phyloP scores from a whole-genome alignment of 2,888 invertebrate species.

The Tenthredo scrophulariae region DNA sequence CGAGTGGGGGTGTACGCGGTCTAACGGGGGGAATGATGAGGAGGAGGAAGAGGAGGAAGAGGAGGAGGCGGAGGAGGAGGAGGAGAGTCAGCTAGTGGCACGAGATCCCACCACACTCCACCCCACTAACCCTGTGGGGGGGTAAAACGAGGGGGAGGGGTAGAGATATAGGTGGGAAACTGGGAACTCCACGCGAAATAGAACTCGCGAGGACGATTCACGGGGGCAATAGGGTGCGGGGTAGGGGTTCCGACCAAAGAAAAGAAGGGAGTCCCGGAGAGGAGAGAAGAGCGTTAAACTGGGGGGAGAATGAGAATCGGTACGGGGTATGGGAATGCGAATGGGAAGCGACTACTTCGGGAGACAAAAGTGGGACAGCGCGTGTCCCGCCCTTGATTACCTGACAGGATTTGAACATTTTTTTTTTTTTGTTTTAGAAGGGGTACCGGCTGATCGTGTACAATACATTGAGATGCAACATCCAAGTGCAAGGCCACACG shows the following conservation, averaged over 20 bases:
- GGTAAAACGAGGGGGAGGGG: constrained; percentile 57
- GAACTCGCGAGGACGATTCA: constrained; percentile 61
- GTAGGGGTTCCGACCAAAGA: constrained; percentile 28
- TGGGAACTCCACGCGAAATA: constrained; percentile 70
- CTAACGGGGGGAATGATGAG: constrained; percentile 56
- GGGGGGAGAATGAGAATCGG: constrained; percentile 54
- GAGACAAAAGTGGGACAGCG: constrained; percentile 71
- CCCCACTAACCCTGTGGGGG: constrained; percentile 59
- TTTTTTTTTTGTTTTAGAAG: neutral
- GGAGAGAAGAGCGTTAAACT: constrained; percentile 57
- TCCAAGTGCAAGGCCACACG: constrained; percentile 43
- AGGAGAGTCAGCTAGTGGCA: constrained; percentile 58
- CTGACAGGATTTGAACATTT: neutral
- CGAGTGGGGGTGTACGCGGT: constrained; percentile 56
- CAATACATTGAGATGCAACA: neutral
- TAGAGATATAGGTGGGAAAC: constrained; percentile 69
- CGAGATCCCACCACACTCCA: constrained; percentile 73
- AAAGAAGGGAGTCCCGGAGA: constrained; percentile 54
- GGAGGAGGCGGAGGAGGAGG: constrained; percentile 33
- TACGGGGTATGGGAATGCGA: constrained; percentile 64
- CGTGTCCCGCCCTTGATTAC: constrained; percentile 59
- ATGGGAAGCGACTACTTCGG: constrained; percentile 66
- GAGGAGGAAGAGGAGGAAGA: constrained; percentile 17
- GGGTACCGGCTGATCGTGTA: neutral
- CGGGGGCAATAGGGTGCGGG: constrained; percentile 36